These are phyloP conservation scores for Ormyrus nitidulus DNA, from an alignment of 2,888 invertebrate species.

Conservation along the genomic window DNA sequence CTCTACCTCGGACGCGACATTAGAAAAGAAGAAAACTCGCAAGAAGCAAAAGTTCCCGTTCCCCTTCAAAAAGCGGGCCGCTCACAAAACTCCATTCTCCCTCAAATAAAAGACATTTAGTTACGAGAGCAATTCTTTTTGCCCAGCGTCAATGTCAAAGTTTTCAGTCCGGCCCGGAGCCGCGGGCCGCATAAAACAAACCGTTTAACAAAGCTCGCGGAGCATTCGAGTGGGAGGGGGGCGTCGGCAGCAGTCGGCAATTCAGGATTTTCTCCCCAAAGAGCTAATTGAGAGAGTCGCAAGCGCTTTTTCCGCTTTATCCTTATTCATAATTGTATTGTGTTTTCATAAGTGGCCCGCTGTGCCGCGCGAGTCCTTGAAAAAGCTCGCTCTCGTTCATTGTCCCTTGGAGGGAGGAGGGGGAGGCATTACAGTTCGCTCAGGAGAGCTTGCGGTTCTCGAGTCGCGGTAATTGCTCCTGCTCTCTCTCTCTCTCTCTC, in stretches of 20 bases:
- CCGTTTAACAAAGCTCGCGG: background rate
- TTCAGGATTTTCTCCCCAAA: background rate
- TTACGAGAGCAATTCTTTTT: background rate
- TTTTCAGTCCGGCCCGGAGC: background rate
- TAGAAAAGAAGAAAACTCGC: too few species aligned
- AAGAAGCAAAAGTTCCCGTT: too few species aligned
- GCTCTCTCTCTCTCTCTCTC: background rate
- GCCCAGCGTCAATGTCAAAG: background rate
- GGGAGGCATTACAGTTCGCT: conserved; percentile 37
- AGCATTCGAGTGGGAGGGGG: background rate
- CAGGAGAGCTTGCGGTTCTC: conserved; percentile 41
- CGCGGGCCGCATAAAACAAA: conserved; percentile 6
- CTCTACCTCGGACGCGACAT: too few species aligned
- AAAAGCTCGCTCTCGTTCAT: conserved; percentile 41
- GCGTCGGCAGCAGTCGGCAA: conserved; percentile 2
- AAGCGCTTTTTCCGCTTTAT: conserved; percentile 22
- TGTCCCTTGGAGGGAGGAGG: conserved; percentile 20
- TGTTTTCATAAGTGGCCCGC: conserved; percentile 19
- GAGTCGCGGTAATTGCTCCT: conserved; percentile 41
- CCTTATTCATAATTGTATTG: conserved; percentile 39
- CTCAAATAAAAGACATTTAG: background rate
- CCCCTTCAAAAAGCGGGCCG: too few species aligned
- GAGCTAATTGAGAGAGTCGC: conserved; percentile 19
- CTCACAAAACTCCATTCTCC: too few species aligned
- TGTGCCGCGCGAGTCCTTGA: background rate